Conservation (phyloP, 2,888 invertebrate genomes). For the Caenorhabditis drosophilae region DNA sequence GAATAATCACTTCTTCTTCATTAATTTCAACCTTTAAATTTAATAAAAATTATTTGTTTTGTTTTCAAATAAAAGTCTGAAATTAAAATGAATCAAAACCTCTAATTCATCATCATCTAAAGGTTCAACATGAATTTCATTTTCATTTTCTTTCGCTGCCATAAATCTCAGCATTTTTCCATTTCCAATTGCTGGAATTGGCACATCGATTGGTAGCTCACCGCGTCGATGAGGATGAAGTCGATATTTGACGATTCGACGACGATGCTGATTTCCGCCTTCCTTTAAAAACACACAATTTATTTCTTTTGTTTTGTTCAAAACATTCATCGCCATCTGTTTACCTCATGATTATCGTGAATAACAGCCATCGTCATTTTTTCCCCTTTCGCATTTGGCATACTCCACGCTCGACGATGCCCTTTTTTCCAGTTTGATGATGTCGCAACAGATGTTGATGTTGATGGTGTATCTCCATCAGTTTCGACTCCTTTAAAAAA, state of each 20-base stretch:
- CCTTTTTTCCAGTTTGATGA: slow-evolving; percentile 53
- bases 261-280: slow-evolving; percentile 52
- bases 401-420: slow-evolving; percentile 66
- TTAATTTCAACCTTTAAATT: slow-evolving; percentile 63
- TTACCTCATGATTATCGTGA: slow-evolving; percentile 50
- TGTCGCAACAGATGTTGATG: slow-evolving; percentile 7
- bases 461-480: slow-evolving; percentile 19
- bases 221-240: slow-evolving; percentile 48
- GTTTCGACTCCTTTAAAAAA: slow-evolving; percentile 4
- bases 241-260: slow-evolving; percentile 59
- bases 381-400: slow-evolving; percentile 65
- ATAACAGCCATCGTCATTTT: slow-evolving; percentile 62
- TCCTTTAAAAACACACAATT: slow-evolving; percentile 45
- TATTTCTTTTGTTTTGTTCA: too few relatives aligned
- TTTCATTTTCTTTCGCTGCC: slow-evolving; percentile 21
- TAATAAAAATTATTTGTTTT: too few relatives aligned
- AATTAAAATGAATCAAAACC: too few relatives aligned
- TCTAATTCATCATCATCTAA: slow-evolving; percentile 55
- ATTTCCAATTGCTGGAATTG: background rate
- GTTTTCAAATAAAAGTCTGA: too few relatives aligned
- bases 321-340: too few relatives aligned
- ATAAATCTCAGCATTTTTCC: slow-evolving; percentile 11
- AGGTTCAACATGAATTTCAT: slow-evolving; percentile 18
- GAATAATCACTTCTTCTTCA: slow-evolving; percentile 62
- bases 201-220: slow-evolving; percentile 6